Evolutionary conservation across 2,797 vertebrate genomes (phyloP).

Genomic region (Phyllotis vaccarum): DNA sequence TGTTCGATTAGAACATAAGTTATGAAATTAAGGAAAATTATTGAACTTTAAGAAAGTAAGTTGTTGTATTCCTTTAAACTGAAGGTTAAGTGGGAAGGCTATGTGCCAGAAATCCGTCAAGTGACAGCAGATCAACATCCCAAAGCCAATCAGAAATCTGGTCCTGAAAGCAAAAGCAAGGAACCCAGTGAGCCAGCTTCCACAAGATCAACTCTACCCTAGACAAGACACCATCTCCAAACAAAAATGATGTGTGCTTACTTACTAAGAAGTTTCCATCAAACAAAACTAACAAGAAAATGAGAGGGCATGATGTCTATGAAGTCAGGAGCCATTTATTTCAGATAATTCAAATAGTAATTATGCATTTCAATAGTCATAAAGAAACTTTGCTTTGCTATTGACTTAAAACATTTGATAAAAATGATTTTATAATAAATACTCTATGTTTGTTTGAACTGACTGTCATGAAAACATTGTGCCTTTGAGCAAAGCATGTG

Average conservation of each 20-base stretch:
- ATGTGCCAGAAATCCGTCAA: neutral
- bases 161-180: neutral
- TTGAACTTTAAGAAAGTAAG: neutral
- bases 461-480: neutral
- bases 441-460: neutral
- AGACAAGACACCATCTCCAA: neutral
- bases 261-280: slow-evolving; percentile 54
- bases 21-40: neutral
- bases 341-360: slow-evolving; percentile 47
- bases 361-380: neutral
- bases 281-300: slow-evolving; percentile 60
- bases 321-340: slow-evolving; percentile 54
- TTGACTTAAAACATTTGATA: slow-evolving; percentile 13
- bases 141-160: neutral
- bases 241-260: neutral
- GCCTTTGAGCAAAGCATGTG: neutral
- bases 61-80: neutral
- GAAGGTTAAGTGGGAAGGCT: no score
- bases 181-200: neutral
- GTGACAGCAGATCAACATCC: neutral
- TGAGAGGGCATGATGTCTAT: neutral
- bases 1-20: neutral
- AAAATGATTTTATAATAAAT: slow-evolving; percentile 10
- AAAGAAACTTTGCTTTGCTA: neutral
- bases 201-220: neutral